phyloP scores from a whole-genome alignment of 2,113 vertebrate species.

The Muntiacus reevesi region DNA sequence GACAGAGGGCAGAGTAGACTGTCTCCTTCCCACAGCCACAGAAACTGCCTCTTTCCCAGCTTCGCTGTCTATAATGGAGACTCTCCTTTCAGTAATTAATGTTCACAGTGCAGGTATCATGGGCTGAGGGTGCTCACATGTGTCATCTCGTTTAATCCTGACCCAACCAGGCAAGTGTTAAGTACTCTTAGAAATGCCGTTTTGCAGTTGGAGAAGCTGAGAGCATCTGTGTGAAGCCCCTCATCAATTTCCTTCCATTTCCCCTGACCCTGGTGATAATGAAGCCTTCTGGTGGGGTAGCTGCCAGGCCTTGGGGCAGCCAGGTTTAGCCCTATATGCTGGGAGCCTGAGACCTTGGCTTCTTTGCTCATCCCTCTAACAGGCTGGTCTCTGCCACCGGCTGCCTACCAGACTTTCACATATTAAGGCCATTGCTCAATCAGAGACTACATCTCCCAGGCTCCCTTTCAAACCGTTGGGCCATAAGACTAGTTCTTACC shows the following conservation, averaged over 20 bases:
- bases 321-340: neutral
- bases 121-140: no score
- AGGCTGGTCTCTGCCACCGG: neutral
- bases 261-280: accelerated
- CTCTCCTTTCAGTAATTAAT: neutral
- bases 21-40: neutral
- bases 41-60: neutral
- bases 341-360: neutral
- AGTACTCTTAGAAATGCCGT: neutral
- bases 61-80: neutral
- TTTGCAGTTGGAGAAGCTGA: neutral
- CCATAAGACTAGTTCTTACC: neutral
- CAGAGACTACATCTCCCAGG: neutral
- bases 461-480: neutral
- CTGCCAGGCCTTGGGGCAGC: neutral
- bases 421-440: neutral
- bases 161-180: neutral
- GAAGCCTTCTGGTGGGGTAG: neutral
- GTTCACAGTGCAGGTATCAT: neutral
- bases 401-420: neutral
- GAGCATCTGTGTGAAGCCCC: neutral
- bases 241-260: neutral
- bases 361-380: neutral
- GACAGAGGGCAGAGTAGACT: neutral
- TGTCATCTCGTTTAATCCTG: neutral